These are phyloP conservation scores for Trochalopteron elliotii DNA, from an alignment of 2,113 vertebrate species.

Conservation along the genomic window DNA sequence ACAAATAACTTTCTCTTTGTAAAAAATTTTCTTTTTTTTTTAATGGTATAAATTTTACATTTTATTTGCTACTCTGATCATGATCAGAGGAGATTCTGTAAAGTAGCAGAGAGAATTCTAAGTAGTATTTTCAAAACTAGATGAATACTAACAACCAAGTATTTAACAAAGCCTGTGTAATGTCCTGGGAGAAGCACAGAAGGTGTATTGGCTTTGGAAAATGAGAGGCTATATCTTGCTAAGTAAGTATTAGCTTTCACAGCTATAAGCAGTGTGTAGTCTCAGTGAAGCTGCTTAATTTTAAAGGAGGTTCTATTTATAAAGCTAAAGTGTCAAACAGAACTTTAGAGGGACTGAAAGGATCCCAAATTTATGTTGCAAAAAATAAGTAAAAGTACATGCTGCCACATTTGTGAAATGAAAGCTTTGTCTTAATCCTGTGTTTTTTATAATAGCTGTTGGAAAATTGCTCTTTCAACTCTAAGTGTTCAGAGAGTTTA, in stretches of 20 bases:
- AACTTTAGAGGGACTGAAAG: neutral
- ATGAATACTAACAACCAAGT: neutral
- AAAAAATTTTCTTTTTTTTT: neutral
- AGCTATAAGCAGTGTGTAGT: neutral
- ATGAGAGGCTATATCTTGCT: neutral
- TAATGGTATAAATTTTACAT: neutral
- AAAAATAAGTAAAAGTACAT: neutral
- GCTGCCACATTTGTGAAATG: neutral
- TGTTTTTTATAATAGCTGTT: neutral
- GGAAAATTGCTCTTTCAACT: neutral
- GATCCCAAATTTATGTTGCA: neutral
- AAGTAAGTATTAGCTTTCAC: neutral
- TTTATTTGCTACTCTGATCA: neutral
- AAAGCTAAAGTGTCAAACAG: neutral
- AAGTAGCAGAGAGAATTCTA: neutral
- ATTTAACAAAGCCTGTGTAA: neutral
- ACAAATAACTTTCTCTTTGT: neutral
- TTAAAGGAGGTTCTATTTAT: neutral
- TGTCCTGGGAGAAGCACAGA: neutral
- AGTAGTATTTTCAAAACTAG: neutral
- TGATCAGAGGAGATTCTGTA: neutral
- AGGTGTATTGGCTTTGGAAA: neutral
- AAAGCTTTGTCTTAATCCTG: neutral
- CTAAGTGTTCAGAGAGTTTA: neutral
- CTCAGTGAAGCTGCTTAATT: neutral